Evolutionary conservation across 2,888 invertebrate species (phyloP).

Genomic region (Tipula helvola): DNA sequence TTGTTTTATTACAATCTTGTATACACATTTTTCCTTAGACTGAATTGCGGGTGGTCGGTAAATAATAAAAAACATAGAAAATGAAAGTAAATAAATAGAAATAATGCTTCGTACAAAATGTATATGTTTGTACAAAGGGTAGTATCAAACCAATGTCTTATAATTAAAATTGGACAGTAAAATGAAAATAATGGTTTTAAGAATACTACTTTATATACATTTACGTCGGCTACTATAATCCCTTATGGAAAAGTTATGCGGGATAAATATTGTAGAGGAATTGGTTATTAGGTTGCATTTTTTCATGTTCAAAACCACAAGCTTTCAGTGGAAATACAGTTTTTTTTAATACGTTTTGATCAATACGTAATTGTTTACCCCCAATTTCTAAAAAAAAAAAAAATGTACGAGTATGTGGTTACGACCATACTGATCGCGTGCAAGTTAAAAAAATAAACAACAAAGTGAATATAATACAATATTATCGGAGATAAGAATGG

Average conservation of each 20-base stretch:
- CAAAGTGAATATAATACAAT: neutral
- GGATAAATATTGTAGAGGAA: neutral
- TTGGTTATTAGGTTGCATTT: neutral
- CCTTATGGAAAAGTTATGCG: neutral
- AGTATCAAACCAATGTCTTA: neutral
- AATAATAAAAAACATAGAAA: neutral
- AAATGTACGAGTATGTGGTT: neutral
- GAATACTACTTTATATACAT: neutral
- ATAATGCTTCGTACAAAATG: neutral
- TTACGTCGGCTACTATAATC: neutral
- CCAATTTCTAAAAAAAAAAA: neutral
- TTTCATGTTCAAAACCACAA: neutral
- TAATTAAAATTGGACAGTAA: neutral
- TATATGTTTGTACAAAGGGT: neutral
- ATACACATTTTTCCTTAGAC: neutral
- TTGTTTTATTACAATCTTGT: neutral
- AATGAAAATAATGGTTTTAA: neutral
- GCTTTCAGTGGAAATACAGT: neutral
- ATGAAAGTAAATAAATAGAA: neutral
- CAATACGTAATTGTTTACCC: conserved; percentile 4
- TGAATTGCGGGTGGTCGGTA: neutral
- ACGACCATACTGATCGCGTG: neutral
- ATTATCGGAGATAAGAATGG: neutral
- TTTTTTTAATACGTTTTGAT: neutral
- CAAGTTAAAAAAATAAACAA: neutral